Conservation (phyloP, 92 coral and sea anemone species). For the Porites lobata region DNA sequence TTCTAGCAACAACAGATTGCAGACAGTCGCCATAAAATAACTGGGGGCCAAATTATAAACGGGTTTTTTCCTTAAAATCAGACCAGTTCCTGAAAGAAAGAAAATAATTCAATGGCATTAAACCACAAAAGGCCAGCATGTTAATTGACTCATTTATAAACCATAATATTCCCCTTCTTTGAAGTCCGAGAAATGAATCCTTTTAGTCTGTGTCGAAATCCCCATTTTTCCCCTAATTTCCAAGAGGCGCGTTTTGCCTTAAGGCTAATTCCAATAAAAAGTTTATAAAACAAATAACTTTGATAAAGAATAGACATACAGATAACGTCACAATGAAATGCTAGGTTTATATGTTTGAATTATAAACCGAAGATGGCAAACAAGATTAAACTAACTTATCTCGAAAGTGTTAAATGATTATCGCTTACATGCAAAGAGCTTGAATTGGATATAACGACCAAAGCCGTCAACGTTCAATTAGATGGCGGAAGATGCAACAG, state of each 20-base stretch:
- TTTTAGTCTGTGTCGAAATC: not conserved
- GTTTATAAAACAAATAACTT: conserved; percentile 48
- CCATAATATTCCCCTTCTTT: not conserved
- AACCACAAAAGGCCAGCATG: conserved; percentile 18
- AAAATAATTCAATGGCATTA: not conserved
- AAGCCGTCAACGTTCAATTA: conserved; percentile 18
- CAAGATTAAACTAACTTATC: not conserved
- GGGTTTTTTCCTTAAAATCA: not conserved
- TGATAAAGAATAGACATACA: conserved; percentile 19
- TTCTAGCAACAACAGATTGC: too few species aligned
- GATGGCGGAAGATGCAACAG: conserved; percentile 4
- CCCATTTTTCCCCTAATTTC: not conserved
- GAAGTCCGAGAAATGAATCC: not conserved
- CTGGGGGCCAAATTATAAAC: not conserved
- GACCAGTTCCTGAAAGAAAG: not conserved
- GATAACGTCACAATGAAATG: conserved; percentile 37
- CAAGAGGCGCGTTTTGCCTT: not conserved
- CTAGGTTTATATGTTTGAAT: conserved; percentile 26
- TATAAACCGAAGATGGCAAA: conserved; percentile 32
- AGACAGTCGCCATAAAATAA: not conserved
- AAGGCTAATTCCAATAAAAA: not conserved
- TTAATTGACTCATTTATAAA: conserved; percentile 15
- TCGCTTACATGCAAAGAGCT: conserved; percentile 7
- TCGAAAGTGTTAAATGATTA: not conserved
- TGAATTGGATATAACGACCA: conserved; percentile 3